Percentiles rank a stretch among this genome's conserved stretches.
Evolutionary conservation across 2,113 vertebrate species (phyloP).

Genomic region (Antigone vipio): DNA sequence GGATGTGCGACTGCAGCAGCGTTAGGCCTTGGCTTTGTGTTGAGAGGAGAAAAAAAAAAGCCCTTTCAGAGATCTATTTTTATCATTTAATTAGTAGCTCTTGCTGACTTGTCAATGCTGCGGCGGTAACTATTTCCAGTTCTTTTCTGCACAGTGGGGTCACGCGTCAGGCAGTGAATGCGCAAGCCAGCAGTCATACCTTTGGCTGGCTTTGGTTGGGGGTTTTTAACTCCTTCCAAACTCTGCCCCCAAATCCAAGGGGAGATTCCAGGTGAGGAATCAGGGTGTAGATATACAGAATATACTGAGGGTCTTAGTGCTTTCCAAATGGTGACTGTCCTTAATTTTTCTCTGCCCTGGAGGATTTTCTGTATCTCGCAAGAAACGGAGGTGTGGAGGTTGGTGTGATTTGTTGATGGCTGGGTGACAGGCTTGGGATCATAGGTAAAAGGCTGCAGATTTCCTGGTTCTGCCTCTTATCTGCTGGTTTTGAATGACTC

Average conservation of each 20-base stretch:
- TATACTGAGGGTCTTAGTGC: neutral
- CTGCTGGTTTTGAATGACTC: neutral
- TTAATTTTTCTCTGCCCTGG: neutral
- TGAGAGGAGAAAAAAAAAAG: neutral
- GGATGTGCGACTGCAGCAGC: neutral
- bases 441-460: neutral
- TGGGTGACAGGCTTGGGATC: neutral
- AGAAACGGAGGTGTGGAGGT: neutral
- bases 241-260: neutral
- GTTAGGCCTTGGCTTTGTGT: neutral
- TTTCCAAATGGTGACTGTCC: neutral
- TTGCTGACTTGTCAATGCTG: neutral
- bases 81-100: slow-evolving; percentile 39
- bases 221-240: neutral
- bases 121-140: neutral
- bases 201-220: neutral
- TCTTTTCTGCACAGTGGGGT: neutral
- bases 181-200: neutral
- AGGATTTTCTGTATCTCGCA: neutral
- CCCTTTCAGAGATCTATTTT: slow-evolving; percentile 47
- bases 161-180: neutral
- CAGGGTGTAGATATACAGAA: fast-evolving
- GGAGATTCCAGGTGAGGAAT: neutral
- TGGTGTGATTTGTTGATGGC: neutral
- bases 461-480: neutral